phyloP scores from a whole-genome alignment of 1,140 invertebrate species.

The Diplogasteroides magnus region DNA sequence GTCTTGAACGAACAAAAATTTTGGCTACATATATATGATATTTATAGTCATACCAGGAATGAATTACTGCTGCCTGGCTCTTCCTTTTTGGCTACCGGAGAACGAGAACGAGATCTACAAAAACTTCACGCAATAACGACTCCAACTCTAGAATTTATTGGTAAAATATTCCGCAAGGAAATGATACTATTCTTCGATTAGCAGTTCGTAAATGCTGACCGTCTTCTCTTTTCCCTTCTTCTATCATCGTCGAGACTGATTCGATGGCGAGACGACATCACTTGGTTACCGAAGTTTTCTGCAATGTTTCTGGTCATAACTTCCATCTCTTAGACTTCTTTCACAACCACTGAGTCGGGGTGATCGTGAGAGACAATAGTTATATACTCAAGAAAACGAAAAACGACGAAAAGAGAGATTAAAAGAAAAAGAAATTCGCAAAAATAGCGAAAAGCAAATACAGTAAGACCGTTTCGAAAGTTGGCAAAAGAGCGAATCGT shows the following conservation, averaged over 20 bases:
- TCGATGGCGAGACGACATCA: constrained; percentile 23
- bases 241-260: constrained; percentile 25
- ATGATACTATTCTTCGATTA: not conserved
- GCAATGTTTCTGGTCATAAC: too few relatives aligned
- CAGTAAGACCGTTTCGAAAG: too few relatives aligned
- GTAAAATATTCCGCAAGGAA: not conserved
- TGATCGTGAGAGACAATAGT: not conserved
- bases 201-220: not conserved
- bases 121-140: constrained; percentile 8
- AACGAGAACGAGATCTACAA: constrained; percentile 12
- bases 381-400: not conserved
- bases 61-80: constrained; percentile 9
- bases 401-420: not conserved
- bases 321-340: too few relatives aligned
- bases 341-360: too few relatives aligned
- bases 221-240: constrained; percentile 8
- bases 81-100: too few relatives aligned
- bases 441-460: too few relatives aligned
- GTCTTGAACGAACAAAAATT: constrained; percentile 16
- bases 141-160: not conserved
- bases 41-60: not conserved
- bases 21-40: constrained; percentile 4
- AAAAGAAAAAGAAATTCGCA: not conserved
- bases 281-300: not conserved
- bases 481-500: too few relatives aligned